phyloP scores from a whole-genome alignment of 2,797 vertebrate species.

The Muscicapa comitata region DNA sequence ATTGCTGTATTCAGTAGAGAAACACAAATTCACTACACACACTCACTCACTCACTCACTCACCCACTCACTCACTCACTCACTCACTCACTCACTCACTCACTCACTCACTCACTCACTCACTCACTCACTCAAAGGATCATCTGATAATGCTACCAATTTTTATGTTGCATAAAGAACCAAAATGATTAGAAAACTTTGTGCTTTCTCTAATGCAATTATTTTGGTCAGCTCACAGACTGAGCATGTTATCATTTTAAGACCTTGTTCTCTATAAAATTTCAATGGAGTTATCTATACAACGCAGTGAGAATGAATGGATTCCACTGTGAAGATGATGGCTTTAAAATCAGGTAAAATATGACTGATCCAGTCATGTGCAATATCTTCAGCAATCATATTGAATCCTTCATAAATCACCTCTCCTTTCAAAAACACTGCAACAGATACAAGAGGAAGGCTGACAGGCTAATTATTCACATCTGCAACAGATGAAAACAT shows the following conservation, averaged over 20 bases:
- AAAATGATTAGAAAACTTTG: background rate
- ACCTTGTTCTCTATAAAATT: background rate
- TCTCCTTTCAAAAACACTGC: background rate
- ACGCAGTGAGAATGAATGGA: background rate
- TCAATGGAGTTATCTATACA: background rate
- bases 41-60: background rate
- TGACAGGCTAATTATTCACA: background rate
- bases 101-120: background rate
- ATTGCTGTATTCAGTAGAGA: background rate
- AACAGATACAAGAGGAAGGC: background rate
- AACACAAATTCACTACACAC: background rate
- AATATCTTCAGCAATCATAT: background rate
- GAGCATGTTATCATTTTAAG: background rate
- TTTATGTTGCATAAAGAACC: background rate
- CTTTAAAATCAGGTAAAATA: conserved; percentile 3
- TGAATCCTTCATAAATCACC: background rate
- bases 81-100: background rate
- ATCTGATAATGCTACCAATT: background rate
- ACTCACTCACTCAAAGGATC: background rate
- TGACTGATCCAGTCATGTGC: background rate
- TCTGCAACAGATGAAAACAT: background rate
- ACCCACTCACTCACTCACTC: no score
- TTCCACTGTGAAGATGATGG: background rate
- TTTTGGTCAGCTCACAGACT: background rate
- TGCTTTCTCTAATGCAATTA: background rate